Base-by-base conservation (phyloP, 2,797 vertebrate species). In the Molossus molossus region DNA sequence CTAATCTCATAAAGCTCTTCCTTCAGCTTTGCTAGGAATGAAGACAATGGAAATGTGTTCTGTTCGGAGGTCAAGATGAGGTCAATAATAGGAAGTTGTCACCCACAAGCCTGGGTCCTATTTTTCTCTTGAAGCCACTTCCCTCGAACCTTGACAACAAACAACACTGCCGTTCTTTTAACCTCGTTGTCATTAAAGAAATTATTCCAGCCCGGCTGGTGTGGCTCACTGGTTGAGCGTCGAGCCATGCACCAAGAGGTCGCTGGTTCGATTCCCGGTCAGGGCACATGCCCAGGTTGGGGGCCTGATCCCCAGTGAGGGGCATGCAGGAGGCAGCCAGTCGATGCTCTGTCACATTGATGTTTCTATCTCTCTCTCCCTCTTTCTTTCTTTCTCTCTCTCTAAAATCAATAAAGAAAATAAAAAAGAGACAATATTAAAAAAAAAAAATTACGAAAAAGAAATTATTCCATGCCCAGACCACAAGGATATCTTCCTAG, bases 1-100 rank as follows among this genome's bases (percentile, higher is more conserved):
- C 33, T 80, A 20, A 53, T 50, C 69, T 87, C 60, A 48, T 85
- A 91, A 70, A 91, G 29, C 45, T 79, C 50, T 89, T 83, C 62
- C 40, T 58, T 75, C 58, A 27, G 23, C 80, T 80, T 76, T 62
- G 80, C 62, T 77, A 55, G 40, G 69, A 75, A 67, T 73, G 40
- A 72, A 69, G 25, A n/a, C 4, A 15, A 53, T 86, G 6, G 33
- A 90, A 92, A 84, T 79, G 13, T 14, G 48, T 91, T 86, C 29
- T 70, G 0, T 79, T n/a, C n/a, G 14, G 70, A 69, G 33, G 79
- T 90, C 40, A 90, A 29, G 45, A 55, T 37, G 58, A 89, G 13
- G 81, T 75, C 87, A 95, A 2, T 9, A 40, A 60, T 70, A 27
- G 73, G 58, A 88, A 64, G 84, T 73, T 9, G 13, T 64, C 69